Base-by-base conservation (phyloP, 2,113 vertebrate genomes). In the Gila orcuttii region DNA sequence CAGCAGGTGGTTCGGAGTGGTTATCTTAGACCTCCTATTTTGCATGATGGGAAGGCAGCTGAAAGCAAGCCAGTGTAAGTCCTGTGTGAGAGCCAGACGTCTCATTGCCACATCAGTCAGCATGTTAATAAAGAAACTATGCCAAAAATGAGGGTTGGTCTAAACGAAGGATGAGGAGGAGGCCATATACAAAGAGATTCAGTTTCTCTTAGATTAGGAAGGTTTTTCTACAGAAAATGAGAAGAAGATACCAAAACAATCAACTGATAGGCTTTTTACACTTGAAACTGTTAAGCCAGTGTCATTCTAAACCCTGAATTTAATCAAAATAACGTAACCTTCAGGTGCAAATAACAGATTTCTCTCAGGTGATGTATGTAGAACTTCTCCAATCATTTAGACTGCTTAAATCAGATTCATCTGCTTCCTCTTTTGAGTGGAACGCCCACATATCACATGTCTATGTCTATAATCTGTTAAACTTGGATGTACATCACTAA, bases 81-180 rank as follows among this genome's bases (percentile, higher is more conserved):
- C 76, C 39, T 76, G 45, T 62, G 47, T 9, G 73, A 86, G 47
- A 84, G 21, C 28, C 36, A 75, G 81, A 85, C 87, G 68, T 81
- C 74, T 83, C 66, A 79, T 55, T 83, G 21, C 62, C 66, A 55
- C 66, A 55, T 86, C 86, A 84, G 69, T 91, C 86, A 89, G 75
- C 84, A 31, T 39, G 80, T 85, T 90, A 89, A 90, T 90, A 89
- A 90, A 87, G 87, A 42, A 91, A 68, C 73, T 62, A 36, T 87
- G 55, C 83, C 76, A 89, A 86, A 85, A 73, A 85, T 86, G 76
- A 88, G 36, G 73, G 76, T 15, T 39, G 9, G n/a, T 28, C 13
- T 64, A 79, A 83, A 76, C 28, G 52, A 62, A 36, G 62, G 25
- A 68, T 45, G 42, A 83, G 60, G 23, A 28, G 59, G 39, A 60